Evolutionary conservation across 2,888 invertebrate genomes (phyloP), one percentile per base, ranked within the genome.

Genomic region (Opisthograptis luteolata): DNA sequence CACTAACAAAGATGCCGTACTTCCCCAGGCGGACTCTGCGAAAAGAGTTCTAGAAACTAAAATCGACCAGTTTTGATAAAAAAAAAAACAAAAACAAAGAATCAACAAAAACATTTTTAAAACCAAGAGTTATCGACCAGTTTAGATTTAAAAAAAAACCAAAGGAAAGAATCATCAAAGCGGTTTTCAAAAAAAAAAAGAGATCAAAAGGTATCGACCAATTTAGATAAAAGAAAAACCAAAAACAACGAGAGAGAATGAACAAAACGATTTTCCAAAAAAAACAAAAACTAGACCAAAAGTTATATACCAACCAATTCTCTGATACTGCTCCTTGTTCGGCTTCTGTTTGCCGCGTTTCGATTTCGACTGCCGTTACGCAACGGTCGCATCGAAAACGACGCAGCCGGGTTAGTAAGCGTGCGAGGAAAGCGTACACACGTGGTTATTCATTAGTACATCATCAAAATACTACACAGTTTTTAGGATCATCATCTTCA

Each of bases 231-330:
- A 17, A 2, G 17, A 17, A 17, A 19, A 27, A n/a, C 2, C 1
- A 5, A 10, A 2, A 27, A 27, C 27, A 2, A 27, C 5, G 5
- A 10, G n/a, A 2, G n/a, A 32, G 1, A 10, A 17, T 6, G 4
- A 19, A 6, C 9, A 17, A 12, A 20, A 8, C 13, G 8, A 28
- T 14, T 1, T 1, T 7, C 3, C n/a, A 36, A 34, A 3, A 27
- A 32, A 25, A 20, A n/a, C 20, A n/a, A 37, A 5, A 30, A 31
- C 31, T 34, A 45, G 44, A 55, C 31, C 46, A 46, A 31, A 62
- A 58, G 60, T 58, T 75, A 76, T 60, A 85, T 89, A 91, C 91
- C 87, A 88, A 91, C 91, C 91, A 84, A 91, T 91, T 79, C 91
- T 81, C 73, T 91, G 91, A 51, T 91, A 91, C 64, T 91, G 86